Percentiles rank a stretch among this genome's conserved stretches.
Conservation (phyloP, 2,797 vertebrate species). For the Knipowitschia caucasica region DNA sequence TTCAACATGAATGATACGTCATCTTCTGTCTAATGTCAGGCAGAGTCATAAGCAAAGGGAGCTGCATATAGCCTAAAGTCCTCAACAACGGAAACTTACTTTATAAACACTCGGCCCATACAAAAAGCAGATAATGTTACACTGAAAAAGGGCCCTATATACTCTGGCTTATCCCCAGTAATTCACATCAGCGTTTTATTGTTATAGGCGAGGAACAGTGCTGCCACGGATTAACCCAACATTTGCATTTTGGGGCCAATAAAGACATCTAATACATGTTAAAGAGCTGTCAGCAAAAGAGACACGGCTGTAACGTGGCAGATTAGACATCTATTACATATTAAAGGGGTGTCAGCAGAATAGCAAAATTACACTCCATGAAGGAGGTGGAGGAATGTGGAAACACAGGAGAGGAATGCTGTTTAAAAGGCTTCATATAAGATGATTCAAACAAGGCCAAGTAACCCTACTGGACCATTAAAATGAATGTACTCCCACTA, state of each 20-base stretch:
- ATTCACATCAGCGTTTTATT: constrained; percentile 18
- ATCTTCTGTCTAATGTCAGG: constrained; percentile 54
- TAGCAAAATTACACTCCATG: too few species aligned
- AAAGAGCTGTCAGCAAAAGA: constrained; percentile 15
- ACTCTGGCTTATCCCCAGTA: constrained; percentile 39
- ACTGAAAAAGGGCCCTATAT: constrained; percentile 37
- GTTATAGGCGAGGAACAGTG: constrained; percentile 3
- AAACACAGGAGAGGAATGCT: too few species aligned
- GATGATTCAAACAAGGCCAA: constrained; percentile 6
- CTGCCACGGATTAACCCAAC: constrained; percentile 11
- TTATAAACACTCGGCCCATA: constrained; percentile 16
- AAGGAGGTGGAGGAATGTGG: too few species aligned
- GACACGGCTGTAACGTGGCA: constrained; percentile 5
- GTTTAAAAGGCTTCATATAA: constrained; percentile 7
- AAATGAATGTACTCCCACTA: too few species aligned
- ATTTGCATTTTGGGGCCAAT: constrained; percentile 21
- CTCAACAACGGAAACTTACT: constrained; percentile 22
- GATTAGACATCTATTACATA: too few species aligned
- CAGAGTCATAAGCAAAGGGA: constrained; percentile 52
- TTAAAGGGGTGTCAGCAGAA: too few species aligned
- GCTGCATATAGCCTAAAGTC: constrained; percentile 31
- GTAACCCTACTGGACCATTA: constrained; percentile 14
- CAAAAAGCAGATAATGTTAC: constrained; percentile 22
- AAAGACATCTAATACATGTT: constrained; percentile 15
- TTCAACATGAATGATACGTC: constrained; percentile 55